These are phyloP conservation scores for Rhagium mordax DNA, from an alignment of 2,888 invertebrate species.

Conservation along the genomic window DNA sequence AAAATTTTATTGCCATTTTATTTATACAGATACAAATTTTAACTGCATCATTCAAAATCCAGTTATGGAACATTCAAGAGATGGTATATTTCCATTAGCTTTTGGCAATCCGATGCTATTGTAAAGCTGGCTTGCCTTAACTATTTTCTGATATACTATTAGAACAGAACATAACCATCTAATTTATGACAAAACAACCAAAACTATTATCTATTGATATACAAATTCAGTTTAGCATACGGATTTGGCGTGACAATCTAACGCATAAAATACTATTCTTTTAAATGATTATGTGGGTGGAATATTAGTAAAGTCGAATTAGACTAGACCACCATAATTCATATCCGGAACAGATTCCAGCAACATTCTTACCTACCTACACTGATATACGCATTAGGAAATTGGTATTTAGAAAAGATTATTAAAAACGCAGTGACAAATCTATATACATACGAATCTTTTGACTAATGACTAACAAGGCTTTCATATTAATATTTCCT, in stretches of 20 bases:
- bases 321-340: background rate
- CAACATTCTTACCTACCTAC: background rate
- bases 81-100: background rate
- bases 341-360: background rate
- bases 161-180: background rate
- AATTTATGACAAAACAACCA: background rate
- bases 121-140: background rate
- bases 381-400: background rate
- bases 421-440: too few relatives aligned
- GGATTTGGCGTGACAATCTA: background rate
- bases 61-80: background rate
- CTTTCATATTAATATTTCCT: too few relatives aligned
- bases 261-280: background rate
- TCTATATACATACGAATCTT: too few relatives aligned
- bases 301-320: background rate
- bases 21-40: background rate
- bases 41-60: background rate
- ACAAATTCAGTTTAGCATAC: background rate
- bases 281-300: background rate
- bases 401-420: too few relatives aligned
- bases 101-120: background rate
- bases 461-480: too few relatives aligned
- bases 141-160: background rate
- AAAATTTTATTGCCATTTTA: background rate
- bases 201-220: background rate